These are phyloP conservation scores for Picus viridis DNA, from an alignment of 2,797 vertebrate species.

Conservation along the genomic window DNA sequence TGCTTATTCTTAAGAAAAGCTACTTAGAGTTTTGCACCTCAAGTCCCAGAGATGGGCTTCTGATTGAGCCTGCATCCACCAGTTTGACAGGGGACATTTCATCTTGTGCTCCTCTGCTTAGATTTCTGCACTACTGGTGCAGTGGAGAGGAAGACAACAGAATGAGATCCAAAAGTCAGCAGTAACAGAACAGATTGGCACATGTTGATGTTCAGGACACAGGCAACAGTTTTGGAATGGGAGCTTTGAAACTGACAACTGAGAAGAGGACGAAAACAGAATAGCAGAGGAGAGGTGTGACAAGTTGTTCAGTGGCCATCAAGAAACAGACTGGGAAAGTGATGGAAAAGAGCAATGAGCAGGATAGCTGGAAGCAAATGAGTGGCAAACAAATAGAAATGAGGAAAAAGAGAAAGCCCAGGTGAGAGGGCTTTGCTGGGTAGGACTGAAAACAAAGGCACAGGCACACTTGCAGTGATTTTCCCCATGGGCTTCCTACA, in stretches of 20 bases:
- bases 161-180: neutral
- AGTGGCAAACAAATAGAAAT: neutral
- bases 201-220: fast-evolving
- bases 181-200: neutral
- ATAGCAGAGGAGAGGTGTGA: neutral
- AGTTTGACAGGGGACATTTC: neutral
- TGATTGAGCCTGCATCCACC: neutral
- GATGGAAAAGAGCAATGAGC: neutral
- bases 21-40: neutral
- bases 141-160: neutral
- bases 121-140: neutral
- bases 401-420: neutral
- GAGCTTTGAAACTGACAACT: neutral
- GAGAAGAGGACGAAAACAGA: neutral
- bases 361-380: neutral
- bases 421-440: neutral
- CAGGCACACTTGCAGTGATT: neutral
- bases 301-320: neutral
- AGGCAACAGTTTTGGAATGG: neutral
- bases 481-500: fast-evolving
- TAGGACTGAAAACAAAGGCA: neutral
- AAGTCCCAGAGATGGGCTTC: neutral
- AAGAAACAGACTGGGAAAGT: neutral
- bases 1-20: neutral
- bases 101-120: neutral